Evolutionary conservation across 2,888 invertebrate species (phyloP).

Genomic region (Lordiphosa andalusiaca): DNA sequence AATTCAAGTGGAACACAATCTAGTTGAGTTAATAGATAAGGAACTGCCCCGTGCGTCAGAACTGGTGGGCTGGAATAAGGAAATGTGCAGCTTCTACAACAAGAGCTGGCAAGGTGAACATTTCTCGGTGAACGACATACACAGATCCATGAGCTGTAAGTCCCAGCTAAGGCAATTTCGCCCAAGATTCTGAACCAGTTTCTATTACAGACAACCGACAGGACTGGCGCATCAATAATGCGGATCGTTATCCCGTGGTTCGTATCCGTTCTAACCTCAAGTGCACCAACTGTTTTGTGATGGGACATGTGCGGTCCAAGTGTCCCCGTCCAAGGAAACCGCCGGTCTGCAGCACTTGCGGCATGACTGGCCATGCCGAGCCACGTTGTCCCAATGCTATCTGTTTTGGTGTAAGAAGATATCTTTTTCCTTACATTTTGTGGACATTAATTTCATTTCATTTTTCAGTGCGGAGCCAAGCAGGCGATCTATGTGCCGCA

Average conservation of each 20-base stretch:
- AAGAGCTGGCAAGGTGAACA: conserved; percentile 85
- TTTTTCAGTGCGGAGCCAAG: conserved; percentile 85
- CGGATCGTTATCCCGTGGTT: conserved; percentile 71
- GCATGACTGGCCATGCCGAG: conserved; percentile 84
- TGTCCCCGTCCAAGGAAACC: conserved; percentile 83
- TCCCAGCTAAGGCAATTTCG: neutral
- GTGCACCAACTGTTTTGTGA: conserved; percentile 84
- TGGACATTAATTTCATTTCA: conserved; percentile 5
- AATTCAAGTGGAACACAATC: conserved; percentile 38
- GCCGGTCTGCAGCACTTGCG: conserved; percentile 85
- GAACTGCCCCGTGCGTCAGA: conserved; percentile 34
- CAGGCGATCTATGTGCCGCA: conserved; percentile 83
- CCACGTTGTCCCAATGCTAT: conserved; percentile 86
- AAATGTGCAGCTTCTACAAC: conserved; percentile 85
- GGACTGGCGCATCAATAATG: conserved; percentile 72
- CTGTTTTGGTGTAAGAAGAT: conserved; percentile 84
- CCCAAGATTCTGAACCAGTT: neutral
- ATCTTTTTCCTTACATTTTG: neutral
- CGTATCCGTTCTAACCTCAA: conserved; percentile 77
- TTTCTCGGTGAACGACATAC: conserved; percentile 83
- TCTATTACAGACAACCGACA: conserved; percentile 39
- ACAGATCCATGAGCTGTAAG: conserved; percentile 85
- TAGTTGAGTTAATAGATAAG: conserved; percentile 22
- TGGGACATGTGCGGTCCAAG: conserved; percentile 83
- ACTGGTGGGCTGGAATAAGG: conserved; percentile 79